Percentiles rank a stretch among this genome's conserved stretches.
phyloP scores from a whole-genome alignment of 2,888 invertebrate species.

The Escarpia spicata region DNA sequence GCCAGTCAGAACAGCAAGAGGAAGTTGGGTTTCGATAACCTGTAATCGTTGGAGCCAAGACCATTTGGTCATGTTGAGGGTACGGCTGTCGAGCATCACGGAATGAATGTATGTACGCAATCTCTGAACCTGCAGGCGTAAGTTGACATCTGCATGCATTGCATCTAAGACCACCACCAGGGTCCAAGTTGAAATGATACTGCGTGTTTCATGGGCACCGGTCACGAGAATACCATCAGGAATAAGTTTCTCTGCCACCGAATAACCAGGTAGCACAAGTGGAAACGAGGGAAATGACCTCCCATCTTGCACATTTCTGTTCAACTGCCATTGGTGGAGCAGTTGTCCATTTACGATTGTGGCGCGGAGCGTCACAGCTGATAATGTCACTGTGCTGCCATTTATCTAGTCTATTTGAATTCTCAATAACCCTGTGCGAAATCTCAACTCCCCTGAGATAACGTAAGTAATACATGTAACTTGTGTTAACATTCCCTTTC shows the following conservation, averaged over 20 bases:
- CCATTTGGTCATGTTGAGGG: background rate
- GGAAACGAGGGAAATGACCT: background rate
- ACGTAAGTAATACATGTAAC: too few relatives aligned
- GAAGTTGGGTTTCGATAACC: background rate
- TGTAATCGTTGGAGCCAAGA: background rate
- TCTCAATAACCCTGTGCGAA: too few relatives aligned
- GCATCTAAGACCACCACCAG: background rate
- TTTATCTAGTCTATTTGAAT: too few relatives aligned
- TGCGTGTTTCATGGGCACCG: background rate
- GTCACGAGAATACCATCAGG: background rate
- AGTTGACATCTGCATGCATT: background rate
- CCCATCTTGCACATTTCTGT: conserved; percentile 4
- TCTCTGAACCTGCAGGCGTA: background rate
- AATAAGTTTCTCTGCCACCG: background rate
- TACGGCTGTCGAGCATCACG: background rate
- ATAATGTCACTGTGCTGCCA: too few relatives aligned
- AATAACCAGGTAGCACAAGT: too few relatives aligned
- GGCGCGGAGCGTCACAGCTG: too few relatives aligned
- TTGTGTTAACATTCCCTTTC: too few relatives aligned
- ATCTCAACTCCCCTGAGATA: too few relatives aligned
- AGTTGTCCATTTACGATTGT: background rate
- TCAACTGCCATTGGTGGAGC: background rate
- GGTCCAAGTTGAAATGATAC: background rate
- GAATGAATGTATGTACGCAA: background rate
- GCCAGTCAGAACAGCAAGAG: background rate